A percentile compares a stretch with the other conserved stretches of the same genome.
These are phyloP conservation scores for Myopa testacea DNA, from an alignment of 2,888 invertebrate genomes.

Conservation along the genomic window DNA sequence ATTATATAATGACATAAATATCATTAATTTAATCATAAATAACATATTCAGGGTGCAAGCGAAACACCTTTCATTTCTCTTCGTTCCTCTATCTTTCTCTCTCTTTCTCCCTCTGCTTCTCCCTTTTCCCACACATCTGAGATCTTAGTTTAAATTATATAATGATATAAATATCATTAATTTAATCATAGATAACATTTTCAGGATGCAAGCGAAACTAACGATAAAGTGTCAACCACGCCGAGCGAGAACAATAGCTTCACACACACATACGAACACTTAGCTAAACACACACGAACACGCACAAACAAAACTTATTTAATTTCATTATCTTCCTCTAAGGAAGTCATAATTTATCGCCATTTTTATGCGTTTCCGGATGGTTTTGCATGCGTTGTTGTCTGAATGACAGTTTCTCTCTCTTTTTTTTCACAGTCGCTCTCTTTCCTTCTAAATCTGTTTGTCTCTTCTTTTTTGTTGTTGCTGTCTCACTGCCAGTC, in stretches of 20 bases:
- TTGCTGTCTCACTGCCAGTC: background rate
- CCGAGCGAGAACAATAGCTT: no score
- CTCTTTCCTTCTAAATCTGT: background rate
- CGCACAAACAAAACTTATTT: background rate
- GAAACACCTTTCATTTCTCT: background rate
- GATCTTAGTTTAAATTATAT: no score
- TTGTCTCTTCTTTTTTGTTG: background rate
- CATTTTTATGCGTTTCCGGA: conserved; percentile 32
- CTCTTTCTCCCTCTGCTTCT: background rate
- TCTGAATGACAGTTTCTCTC: background rate
- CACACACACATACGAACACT: conserved; percentile 1
- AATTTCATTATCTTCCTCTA: conserved; percentile 17
- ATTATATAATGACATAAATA: background rate
- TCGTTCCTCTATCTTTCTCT: background rate
- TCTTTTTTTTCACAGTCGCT: background rate
- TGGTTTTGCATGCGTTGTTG: conserved; percentile 10
- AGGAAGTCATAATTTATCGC: conserved; percentile 26
- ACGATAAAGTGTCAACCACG: no score
- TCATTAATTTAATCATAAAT: background rate
- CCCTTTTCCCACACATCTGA: background rate
- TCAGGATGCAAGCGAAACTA: no score
- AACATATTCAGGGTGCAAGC: background rate
- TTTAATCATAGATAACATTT: background rate
- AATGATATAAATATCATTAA: background rate
- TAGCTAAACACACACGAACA: background rate